These are phyloP conservation scores for Semnornis frantzii DNA, from an alignment of 2,113 vertebrate species.

Conservation along the genomic window DNA sequence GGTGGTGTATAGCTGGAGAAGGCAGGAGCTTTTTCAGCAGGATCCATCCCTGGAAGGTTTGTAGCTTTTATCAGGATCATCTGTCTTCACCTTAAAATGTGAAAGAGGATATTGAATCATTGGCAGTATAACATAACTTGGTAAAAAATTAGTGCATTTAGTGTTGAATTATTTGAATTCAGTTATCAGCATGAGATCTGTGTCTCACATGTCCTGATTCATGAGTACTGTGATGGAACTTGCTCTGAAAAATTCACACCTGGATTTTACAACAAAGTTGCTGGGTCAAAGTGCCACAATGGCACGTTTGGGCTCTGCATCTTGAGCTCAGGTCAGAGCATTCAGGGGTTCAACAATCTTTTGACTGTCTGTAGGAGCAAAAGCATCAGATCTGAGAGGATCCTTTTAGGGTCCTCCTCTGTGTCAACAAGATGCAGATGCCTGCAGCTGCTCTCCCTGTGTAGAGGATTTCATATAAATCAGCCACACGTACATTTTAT, in stretches of 20 bases:
- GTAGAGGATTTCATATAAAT: not conserved
- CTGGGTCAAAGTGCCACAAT: not conserved
- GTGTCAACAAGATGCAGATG: not conserved
- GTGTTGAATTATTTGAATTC: not conserved
- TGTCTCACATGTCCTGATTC: not conserved
- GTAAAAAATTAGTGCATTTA: not conserved
- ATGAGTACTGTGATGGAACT: not conserved
- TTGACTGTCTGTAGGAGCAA: not conserved
- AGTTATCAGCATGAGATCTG: not conserved
- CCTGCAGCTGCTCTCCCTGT: not conserved
- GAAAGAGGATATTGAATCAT: not conserved
- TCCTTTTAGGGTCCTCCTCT: not conserved
- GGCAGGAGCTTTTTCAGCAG: not conserved
- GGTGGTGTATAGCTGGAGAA: not conserved
- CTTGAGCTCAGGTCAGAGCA: not conserved
- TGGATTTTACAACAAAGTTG: not conserved
- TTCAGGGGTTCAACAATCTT: not conserved
- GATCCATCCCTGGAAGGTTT: not conserved
- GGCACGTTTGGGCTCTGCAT: not conserved
- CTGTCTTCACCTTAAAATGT: not conserved
- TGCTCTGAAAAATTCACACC: not conserved
- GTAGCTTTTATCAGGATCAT: not conserved
- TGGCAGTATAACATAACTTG: not conserved
- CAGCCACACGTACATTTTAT: fast-evolving
- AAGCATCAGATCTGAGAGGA: not conserved